Evolutionary conservation across 2,888 invertebrate genomes (phyloP), one percentile per base, ranked within the genome.

Genomic region (Lymantria dispar): DNA sequence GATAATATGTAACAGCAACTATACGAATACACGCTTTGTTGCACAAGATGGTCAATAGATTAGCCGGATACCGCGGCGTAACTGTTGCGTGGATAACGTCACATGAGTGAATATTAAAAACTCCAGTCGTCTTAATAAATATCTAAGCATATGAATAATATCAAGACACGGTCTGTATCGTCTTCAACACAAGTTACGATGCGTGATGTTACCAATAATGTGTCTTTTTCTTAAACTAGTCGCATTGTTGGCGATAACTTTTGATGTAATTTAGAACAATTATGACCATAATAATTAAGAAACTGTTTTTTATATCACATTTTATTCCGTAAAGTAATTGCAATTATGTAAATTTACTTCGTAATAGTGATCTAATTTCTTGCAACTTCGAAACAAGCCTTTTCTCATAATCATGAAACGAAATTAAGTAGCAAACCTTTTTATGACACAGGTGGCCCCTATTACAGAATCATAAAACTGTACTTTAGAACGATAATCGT

Each of bases 361-460:
- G 54, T 59, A 57, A 65, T 60, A 46, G 47, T 58, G 54, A 56
- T 56, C 62, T 62, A 50, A 66, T 64, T 66, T 60, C 29, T 38
- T 42, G 29, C 33, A 22, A 41, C 43, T 13, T 47, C 38, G 51
- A 51, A 57, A 44, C 44, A 22, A 39, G 42, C 49, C 14, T 56
- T 55, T 66, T 65, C 60, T 60, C 56, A 62, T 64, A 59, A 36
- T 65, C 61, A 60, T 67, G 56, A 60, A 56, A 53, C 54, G 58
- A 58, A 51, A 45, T 55, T 56, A 52, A 48, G 48, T 45, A 13
- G 5, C 22, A 22, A 22, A 22, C 22, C 22, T 22, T 22, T 22
- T 22, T 22, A 22, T 22, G 22, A 22, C 22, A 22, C 22, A 22
- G 58, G 51, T 56, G 31, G 47, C 45, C 48, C 33, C 47, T 56